Base-by-base conservation (phyloP, 2,888 invertebrate species). In the Leucophenga montana region DNA sequence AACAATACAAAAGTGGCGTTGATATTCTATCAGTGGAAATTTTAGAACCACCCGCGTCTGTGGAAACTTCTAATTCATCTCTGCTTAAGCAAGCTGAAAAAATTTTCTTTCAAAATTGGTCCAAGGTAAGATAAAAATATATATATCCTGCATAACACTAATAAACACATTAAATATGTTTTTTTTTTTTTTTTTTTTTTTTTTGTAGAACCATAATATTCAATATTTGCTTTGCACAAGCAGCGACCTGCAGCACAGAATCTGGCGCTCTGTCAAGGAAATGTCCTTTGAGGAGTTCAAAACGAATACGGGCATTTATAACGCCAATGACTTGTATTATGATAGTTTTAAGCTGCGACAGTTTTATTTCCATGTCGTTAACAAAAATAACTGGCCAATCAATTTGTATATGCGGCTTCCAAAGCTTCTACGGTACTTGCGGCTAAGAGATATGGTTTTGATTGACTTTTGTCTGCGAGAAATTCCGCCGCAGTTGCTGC, bases 401-500 rank as follows among this genome's bases (percentile, higher is more conserved):
- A 71, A 74, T 59, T 48, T 84, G 1, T 70, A 74, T 33, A 67
- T 81, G 1, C 70, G 72, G 8, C 14, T 81, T 53, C 6, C 54
- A 4, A 5, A 11, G 56, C 14, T 81, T 3, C 27, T 67, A 5
- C 22, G 72, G 9, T 54, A 80, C 1, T 62, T 84, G 57, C 69
- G 62, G 0, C 71, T 18, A n/a, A 84, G 78, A 18, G 73, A 75
- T n/a, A 53, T 84, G 0, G 9, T 64, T 11, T 1, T 80, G 9
- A 27, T 66, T 0, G 13, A 1, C 1, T 16, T 76, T 0, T 68
- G 78, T 1, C 64, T 81, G 48, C 1, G 11, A 0, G 18, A 74
- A 3, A 5, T 81, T 5, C 80, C 84, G 1, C 81, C 81, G 0
- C 84, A 80, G 66, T 69, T 84, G 0, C 20, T 81, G 9, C 68